Evolutionary conservation across 2,113 vertebrate genomes (phyloP), one percentile per base, ranked within the genome.

Genomic region (Ceratotherium simum): DNA sequence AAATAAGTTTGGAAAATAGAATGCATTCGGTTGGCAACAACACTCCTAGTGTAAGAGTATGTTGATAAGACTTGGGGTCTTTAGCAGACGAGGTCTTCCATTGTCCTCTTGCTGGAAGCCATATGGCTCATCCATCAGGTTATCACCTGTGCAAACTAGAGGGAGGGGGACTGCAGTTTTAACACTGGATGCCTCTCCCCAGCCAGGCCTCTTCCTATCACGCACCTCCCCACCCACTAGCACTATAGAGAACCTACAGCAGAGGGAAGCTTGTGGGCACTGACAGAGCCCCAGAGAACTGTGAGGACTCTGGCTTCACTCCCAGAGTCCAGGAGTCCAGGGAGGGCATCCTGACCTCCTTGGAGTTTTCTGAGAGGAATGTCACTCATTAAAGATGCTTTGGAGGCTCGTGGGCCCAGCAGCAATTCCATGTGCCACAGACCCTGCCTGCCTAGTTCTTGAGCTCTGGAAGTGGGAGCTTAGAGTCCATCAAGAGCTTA

Each of bases 61-160:
- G 17, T 25, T 27, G 64, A 1, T 31, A 36, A n/a, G 27, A 23
- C 21, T 11, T 33, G 10, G 5, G 10, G 12, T 51, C 39, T 46
- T 70, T 2, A 12, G 36, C 9, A 0, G 36, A 36, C 3, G 27
- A 78, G 6, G 4, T 36, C 80, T 36, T 2, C 33, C 1, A 0
- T 51, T 7, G 3, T 4, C 60, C 21, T n/a, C 62, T 69, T 48
- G 60, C 78, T 83, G 39, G 83, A 51, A 92, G 48, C 46, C 10
- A 16, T 6, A 2, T 20, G 60, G 25, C 16, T 90, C 64, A 20
- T 1, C 7, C 21, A 46, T 46, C 27, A 23, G 54, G 58, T 36
- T 29, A 5, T 20, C 27, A 31, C 14, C 18, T 21, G 10, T 76
- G 12, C 54, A 86, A 56, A 60, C 51, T 27, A 31, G n/a, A 89